phyloP scores from a whole-genome alignment of 2,797 vertebrate species.

The Philypnodon macrostomus region DNA sequence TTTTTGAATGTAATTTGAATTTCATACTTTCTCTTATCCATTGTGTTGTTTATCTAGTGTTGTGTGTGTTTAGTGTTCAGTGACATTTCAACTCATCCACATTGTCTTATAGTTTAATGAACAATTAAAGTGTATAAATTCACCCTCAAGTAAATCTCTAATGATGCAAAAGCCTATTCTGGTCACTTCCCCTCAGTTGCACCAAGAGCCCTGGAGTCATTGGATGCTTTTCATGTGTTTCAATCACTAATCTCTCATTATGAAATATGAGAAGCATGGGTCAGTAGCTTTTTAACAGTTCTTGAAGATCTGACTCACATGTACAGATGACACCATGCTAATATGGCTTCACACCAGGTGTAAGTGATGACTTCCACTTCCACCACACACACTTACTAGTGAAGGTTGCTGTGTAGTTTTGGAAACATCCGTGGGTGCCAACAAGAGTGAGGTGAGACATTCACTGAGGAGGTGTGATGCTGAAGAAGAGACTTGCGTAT shows the following conservation, averaged over 20 bases:
- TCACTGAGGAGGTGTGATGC: constrained; percentile 54
- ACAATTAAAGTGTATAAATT: constrained; percentile 20
- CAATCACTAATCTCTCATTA: constrained; percentile 20
- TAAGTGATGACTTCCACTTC: constrained; percentile 13
- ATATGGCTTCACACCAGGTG: constrained; percentile 2
- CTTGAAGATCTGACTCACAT: constrained; percentile 13
- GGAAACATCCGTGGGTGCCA: constrained; percentile 26
- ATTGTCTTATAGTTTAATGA: no score
- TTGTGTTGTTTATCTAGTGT: no score
- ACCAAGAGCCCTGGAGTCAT: constrained; percentile 19
- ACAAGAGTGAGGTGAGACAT: constrained; percentile 57
- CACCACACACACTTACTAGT: constrained; percentile 10
- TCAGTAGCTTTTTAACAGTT: constrained; percentile 14
- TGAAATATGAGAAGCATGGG: constrained; percentile 4
- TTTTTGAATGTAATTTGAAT: no score
- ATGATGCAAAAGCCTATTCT: constrained; percentile 40
- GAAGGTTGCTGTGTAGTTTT: constrained; percentile 25
- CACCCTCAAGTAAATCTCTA: constrained; percentile 19
- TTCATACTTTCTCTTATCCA: no score
- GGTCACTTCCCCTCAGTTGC: constrained; percentile 33
- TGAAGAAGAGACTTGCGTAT: constrained; percentile 7
- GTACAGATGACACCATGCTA: constrained; percentile 13
- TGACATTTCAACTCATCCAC: no score
- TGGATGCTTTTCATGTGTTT: constrained; percentile 18
- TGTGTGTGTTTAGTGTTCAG: no score